phyloP scores from a whole-genome alignment of 2,113 vertebrate genomes.

The Odontophorus gujanensis region DNA sequence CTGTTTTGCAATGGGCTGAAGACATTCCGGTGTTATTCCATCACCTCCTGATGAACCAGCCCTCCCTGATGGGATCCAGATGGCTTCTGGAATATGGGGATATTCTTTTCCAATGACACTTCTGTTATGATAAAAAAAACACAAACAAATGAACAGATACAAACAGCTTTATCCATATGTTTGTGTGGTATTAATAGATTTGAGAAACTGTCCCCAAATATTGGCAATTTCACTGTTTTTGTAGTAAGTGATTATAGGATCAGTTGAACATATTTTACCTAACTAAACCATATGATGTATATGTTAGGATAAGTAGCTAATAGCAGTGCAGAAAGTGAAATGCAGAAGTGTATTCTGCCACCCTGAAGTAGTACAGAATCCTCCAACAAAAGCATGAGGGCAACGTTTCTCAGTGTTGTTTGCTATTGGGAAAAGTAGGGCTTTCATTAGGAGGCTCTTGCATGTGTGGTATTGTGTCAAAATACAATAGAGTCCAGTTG shows the following conservation, averaged over 20 bases:
- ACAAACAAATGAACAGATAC: background rate
- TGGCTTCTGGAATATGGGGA: background rate
- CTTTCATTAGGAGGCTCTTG: background rate
- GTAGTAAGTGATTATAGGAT: background rate
- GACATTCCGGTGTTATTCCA: background rate
- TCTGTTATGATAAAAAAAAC: background rate
- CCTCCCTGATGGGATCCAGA: background rate
- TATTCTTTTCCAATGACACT: background rate
- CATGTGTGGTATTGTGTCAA: background rate
- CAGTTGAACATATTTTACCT: background rate
- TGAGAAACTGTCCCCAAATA: background rate
- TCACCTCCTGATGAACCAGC: background rate
- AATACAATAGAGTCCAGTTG: background rate
- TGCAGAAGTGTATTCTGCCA: background rate
- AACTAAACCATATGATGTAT: background rate
- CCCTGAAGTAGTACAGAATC: background rate
- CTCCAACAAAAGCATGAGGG: too few species aligned
- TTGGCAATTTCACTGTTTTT: background rate
- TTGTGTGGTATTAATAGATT: conserved; percentile 20
- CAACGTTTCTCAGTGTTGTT: background rate
- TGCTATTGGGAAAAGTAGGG: background rate
- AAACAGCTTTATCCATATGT: conserved; percentile 6
- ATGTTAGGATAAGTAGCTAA: background rate
- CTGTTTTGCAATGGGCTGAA: background rate
- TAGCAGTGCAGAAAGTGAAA: background rate